These are phyloP conservation scores for Ornithoptera alexandrae DNA, from an alignment of 2,888 invertebrate genomes.

Conservation along the genomic window DNA sequence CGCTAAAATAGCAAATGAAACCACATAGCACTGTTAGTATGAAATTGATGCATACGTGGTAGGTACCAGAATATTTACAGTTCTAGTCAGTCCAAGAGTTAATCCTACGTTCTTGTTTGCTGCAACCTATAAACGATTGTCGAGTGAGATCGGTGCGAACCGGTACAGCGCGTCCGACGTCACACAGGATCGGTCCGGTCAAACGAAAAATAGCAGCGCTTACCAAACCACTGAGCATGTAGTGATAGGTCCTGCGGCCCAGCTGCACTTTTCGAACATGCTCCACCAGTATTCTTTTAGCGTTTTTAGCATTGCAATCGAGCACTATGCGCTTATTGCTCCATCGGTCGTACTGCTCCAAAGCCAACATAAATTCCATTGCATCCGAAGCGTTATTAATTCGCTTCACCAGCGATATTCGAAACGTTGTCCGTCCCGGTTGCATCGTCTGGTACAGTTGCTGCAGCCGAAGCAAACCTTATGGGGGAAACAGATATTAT, in stretches of 20 bases:
- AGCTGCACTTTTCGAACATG: slow-evolving; percentile 93
- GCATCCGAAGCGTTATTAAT: slow-evolving; percentile 93
- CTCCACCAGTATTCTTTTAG: slow-evolving; percentile 92
- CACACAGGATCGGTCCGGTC: slow-evolving; percentile 16
- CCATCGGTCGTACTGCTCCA: slow-evolving; percentile 93
- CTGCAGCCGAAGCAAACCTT: slow-evolving; percentile 94
- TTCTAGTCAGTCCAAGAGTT: slow-evolving; percentile 8
- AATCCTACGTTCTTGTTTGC: slow-evolving; percentile 8
- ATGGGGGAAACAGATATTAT: slow-evolving; percentile 19
- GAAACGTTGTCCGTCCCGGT: slow-evolving; percentile 91
- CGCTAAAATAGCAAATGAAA: too few relatives aligned
- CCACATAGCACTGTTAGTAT: too few relatives aligned
- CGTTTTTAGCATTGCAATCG: slow-evolving; percentile 93
- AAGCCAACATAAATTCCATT: slow-evolving; percentile 89
- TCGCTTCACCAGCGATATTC: slow-evolving; percentile 92
- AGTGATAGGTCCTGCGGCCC: slow-evolving; percentile 94
- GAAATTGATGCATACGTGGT: not conserved
- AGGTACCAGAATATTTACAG: not conserved
- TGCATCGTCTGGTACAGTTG: slow-evolving; percentile 94
- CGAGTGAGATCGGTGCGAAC: slow-evolving; percentile 20
- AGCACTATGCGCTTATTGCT: slow-evolving; percentile 93
- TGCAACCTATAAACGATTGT: slow-evolving; percentile 13
- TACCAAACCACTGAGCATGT: slow-evolving; percentile 94
- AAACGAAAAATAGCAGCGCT: slow-evolving; percentile 58
- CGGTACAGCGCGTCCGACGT: slow-evolving; percentile 20